Evolutionary conservation across 2,797 vertebrate genomes (phyloP).

Genomic region (Muraenolepis orangiensis): DNA sequence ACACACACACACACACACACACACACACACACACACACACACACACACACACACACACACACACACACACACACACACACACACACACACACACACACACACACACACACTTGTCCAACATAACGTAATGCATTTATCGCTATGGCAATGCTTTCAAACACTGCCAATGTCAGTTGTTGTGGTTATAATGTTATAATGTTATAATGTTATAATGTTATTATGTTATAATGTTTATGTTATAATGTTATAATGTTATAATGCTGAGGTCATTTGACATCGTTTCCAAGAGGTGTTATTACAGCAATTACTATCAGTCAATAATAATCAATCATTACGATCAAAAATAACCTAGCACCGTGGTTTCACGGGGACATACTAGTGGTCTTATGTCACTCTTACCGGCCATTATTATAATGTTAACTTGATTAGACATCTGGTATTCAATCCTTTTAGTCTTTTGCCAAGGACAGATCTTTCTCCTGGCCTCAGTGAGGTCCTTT

Average conservation of each 20-base stretch:
- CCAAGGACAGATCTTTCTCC: neutral
- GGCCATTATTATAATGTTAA: neutral
- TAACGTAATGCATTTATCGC: neutral
- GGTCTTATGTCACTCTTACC: neutral
- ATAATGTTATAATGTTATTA: too few species aligned
- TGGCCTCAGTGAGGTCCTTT: neutral
- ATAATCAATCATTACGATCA: neutral
- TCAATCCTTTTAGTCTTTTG: neutral
- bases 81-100: neutral
- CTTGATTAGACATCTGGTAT: neutral
- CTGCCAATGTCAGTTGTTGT: neutral
- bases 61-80: neutral
- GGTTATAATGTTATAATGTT: neutral
- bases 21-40: neutral
- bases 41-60: slow-evolving; percentile 4
- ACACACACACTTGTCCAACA: neutral
- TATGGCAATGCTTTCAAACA: neutral
- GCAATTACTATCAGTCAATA: neutral
- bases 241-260: too few species aligned
- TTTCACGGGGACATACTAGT: neutral
- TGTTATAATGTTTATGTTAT: too few species aligned
- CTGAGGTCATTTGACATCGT: neutral
- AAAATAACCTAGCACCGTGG: neutral
- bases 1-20: neutral
- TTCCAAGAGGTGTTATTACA: neutral